These are phyloP conservation scores for Strigamia crassipes DNA, from an alignment of 2,888 invertebrate species.

Conservation along the genomic window DNA sequence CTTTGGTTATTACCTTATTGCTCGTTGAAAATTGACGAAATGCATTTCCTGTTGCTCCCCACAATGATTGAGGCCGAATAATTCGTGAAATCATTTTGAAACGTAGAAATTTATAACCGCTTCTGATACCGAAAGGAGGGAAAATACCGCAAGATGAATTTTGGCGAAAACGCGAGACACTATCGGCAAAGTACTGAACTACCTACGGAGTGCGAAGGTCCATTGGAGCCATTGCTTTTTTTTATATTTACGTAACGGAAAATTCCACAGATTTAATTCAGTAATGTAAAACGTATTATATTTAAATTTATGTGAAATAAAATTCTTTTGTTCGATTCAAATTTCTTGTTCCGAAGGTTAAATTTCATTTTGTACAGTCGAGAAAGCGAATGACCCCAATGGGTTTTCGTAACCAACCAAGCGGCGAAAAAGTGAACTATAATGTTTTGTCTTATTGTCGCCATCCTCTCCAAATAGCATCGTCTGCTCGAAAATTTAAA, in stretches of 20 bases:
- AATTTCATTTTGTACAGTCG: no score
- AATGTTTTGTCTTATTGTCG: neutral
- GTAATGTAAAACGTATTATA: no score
- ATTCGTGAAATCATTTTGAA: constrained; percentile 30
- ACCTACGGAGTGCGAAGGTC: no score
- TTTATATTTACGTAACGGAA: no score
- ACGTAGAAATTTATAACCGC: neutral
- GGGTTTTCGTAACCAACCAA: no score
- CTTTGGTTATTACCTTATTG: constrained; percentile 7
- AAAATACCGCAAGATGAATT: neutral
- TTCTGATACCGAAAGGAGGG: neutral
- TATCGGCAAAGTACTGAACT: no score
- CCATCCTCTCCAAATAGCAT: neutral
- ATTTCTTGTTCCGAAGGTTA: no score
- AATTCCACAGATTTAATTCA: no score
- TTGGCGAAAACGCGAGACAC: neutral
- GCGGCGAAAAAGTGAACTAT: neutral
- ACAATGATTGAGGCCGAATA: constrained; percentile 1
- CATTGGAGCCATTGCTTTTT: no score
- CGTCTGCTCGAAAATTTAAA: constrained; percentile 1
- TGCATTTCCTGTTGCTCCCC: neutral
- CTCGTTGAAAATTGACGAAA: constrained; percentile 26
- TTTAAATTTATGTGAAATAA: no score
- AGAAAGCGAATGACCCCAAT: no score
- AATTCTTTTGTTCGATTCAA: no score